A percentile compares a stretch with the other conserved stretches of the same genome.
These are phyloP conservation scores for Oncopodura yosiiana DNA, from an alignment of 1,140 invertebrate genomes.

Conservation along the genomic window DNA sequence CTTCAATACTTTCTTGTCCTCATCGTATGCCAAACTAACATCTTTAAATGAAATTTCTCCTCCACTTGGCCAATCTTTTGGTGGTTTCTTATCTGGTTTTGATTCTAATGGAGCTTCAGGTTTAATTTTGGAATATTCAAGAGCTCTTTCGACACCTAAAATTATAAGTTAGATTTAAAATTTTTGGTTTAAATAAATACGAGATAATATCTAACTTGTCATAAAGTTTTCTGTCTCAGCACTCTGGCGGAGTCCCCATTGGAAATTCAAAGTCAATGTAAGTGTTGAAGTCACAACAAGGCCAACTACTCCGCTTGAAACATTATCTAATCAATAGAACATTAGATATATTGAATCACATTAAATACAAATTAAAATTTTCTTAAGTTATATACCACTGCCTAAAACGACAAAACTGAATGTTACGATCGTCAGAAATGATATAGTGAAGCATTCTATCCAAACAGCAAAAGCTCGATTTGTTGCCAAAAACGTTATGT, in stretches of 20 bases:
- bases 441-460: conserved; percentile 13
- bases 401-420: conserved; percentile 17
- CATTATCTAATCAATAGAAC: too few relatives aligned
- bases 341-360: too few relatives aligned
- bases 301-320: conserved; percentile 21
- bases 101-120: conserved; percentile 50
- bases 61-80: conserved; percentile 40
- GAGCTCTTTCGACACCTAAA: conserved; percentile 60
- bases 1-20: conserved; percentile 11
- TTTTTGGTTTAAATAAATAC: not conserved
- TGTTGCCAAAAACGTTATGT: conserved; percentile 54
- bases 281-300: conserved; percentile 31
- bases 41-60: conserved; percentile 35
- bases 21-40: conserved; percentile 11
- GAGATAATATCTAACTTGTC: conserved; percentile 42
- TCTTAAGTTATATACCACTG: conserved; percentile 18
- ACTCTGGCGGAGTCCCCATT: conserved; percentile 66
- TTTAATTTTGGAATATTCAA: conserved; percentile 60
- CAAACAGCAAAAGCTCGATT: conserved; percentile 38
- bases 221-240: conserved; percentile 73
- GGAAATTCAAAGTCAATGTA: conserved; percentile 42
- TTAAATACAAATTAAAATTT: not conserved
- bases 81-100: conserved; percentile 44
- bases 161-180: not conserved
- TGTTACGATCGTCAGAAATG: conserved; percentile 18